phyloP scores from a whole-genome alignment of 1,140 invertebrate species.

The Drosophila sulfurigaster region DNA sequence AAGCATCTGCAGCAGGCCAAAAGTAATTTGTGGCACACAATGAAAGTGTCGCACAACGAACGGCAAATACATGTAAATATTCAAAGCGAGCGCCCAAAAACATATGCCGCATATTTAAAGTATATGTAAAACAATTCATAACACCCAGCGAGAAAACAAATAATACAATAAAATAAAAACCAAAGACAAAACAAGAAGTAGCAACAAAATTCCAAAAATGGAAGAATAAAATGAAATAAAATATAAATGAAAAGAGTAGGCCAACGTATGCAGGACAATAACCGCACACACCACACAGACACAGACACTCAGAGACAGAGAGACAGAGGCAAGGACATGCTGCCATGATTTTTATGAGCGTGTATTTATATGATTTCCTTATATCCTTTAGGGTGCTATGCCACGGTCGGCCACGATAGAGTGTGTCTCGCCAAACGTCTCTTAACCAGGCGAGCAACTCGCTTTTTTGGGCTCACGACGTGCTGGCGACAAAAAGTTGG shows the following conservation, averaged over 20 bases:
- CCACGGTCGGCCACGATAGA: conserved; percentile 5
- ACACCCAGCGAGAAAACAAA: conserved; percentile 28
- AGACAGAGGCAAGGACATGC: conserved; percentile 51
- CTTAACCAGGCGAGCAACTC: conserved; percentile 41
- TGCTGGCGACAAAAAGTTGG: conserved; percentile 50
- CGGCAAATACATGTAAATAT: conserved; percentile 41
- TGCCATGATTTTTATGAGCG: conserved; percentile 78
- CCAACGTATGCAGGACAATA: conserved; percentile 56
- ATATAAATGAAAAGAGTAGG: conserved; percentile 43
- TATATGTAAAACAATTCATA: conserved; percentile 59
- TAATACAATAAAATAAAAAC: conserved; percentile 26
- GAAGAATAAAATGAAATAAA: conserved; percentile 42
- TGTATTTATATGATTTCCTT: conserved; percentile 79
- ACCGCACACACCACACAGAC: conserved; percentile 28
- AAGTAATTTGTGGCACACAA: conserved; percentile 49
- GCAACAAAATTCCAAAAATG: conserved; percentile 30
- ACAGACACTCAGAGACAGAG: conserved; percentile 20
- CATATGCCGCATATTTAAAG: conserved; percentile 58
- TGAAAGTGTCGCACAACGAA: conserved; percentile 40
- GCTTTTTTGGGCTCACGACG: conserved; percentile 17
- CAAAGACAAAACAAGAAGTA: conserved; percentile 10
- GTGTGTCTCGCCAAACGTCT: conserved; percentile 31
- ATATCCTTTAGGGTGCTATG: conserved; percentile 55
- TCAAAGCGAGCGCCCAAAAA: conserved; percentile 50
- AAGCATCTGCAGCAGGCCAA: conserved; percentile 32